Evolutionary conservation across 92 coral and sea anemone species (phyloP).

Genomic region (Micromussa lordhowensis): DNA sequence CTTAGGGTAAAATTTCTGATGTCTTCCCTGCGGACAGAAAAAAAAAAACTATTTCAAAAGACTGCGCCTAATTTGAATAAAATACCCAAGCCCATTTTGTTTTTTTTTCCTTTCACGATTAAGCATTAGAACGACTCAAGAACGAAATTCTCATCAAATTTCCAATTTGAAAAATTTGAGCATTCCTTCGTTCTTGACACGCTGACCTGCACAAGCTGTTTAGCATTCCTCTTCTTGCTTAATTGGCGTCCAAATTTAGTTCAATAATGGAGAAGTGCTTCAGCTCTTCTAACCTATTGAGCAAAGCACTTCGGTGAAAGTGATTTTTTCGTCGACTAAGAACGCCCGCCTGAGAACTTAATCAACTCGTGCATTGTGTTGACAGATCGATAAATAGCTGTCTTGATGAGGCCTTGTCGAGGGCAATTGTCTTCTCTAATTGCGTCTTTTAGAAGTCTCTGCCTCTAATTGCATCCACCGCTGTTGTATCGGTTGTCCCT

Average conservation of each 20-base stretch:
- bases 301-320: background rate
- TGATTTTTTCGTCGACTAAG: conserved; percentile 10
- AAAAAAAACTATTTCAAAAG: background rate
- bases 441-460: background rate
- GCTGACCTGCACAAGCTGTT: background rate
- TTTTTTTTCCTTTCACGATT: background rate
- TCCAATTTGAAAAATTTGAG: background rate
- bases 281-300: background rate
- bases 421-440: background rate
- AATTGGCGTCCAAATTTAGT: conserved; percentile 8
- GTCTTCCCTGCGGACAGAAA: background rate
- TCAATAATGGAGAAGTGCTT: background rate
- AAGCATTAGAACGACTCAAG: background rate
- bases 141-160: background rate
- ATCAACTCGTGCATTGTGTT: conserved; percentile 22
- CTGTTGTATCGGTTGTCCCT: background rate
- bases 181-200: conserved; percentile 4
- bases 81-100: background rate
- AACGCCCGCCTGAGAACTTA: conserved; percentile 25
- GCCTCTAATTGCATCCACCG: background rate
- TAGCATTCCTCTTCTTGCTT: background rate
- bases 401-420: background rate
- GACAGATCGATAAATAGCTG: conserved; percentile 30
- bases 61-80: background rate
- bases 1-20: background rate